phyloP scores from a whole-genome alignment of 2,797 vertebrate species.

The Avahi laniger region DNA sequence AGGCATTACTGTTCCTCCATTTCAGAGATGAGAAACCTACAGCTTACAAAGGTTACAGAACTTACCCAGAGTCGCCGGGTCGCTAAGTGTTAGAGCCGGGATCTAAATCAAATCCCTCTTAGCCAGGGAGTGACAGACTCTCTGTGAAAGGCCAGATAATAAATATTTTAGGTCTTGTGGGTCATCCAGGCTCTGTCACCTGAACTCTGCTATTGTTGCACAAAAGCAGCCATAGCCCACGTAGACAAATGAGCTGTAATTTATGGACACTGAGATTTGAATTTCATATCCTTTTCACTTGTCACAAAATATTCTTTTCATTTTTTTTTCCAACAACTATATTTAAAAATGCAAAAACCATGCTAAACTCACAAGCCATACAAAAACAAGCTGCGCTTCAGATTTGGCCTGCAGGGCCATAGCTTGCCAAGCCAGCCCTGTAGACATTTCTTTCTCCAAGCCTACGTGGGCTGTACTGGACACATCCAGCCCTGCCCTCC shows the following conservation, averaged over 20 bases:
- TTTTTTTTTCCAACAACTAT: neutral
- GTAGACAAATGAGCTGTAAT: neutral
- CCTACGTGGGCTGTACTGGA: rapidly evolving
- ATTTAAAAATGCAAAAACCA: neutral
- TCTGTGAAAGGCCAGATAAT: neutral
- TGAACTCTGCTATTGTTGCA: neutral
- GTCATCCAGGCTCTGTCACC: rapidly evolving
- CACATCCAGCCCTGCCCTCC: neutral
- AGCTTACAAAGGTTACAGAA: neutral
- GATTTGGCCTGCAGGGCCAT: rapidly evolving
- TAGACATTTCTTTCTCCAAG: neutral
- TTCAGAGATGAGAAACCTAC: neutral
- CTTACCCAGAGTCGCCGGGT: neutral
- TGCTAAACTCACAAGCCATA: neutral
- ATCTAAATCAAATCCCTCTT: neutral
- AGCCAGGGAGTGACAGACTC: neutral
- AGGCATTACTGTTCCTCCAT: neutral
- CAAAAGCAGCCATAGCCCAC: neutral
- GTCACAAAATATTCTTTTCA: neutral
- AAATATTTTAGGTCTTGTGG: neutral
- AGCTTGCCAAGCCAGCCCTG: rapidly evolving
- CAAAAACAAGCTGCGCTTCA: neutral
- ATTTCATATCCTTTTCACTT: conserved; percentile 3
- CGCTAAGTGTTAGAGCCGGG: neutral
- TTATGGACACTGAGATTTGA: conserved; percentile 3